phyloP scores from a whole-genome alignment of 53 echinoderm and acorn worm genomes.

The Hippasteria phrygiana region DNA sequence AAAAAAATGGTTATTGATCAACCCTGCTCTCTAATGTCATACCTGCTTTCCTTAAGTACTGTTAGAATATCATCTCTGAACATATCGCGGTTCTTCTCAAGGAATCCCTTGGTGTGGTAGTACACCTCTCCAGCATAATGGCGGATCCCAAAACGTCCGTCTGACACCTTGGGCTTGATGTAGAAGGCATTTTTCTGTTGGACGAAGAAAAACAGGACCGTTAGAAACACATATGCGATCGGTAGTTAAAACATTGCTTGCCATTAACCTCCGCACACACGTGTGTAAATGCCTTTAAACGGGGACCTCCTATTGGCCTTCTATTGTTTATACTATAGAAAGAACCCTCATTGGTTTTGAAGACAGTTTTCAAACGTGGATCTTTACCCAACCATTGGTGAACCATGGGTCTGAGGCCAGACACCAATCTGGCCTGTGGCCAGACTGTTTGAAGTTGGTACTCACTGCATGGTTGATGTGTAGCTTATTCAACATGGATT shows the following conservation, averaged over 20 bases:
- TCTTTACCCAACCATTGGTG: background rate
- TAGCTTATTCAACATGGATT: constrained; percentile 89
- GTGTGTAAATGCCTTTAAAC: no score
- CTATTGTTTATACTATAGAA: no score
- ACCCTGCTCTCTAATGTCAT: background rate
- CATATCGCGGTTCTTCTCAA: constrained; percentile 97
- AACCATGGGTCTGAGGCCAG: background rate
- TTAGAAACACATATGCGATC: background rate
- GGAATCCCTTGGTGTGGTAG: constrained; percentile 91
- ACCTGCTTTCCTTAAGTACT: constrained; percentile 97
- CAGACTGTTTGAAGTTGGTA: background rate
- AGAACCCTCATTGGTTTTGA: no score
- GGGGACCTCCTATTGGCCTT: no score
- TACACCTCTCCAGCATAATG: constrained; percentile 98
- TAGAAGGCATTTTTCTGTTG: constrained; percentile 93
- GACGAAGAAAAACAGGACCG: background rate
- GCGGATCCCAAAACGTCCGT: constrained; percentile 88
- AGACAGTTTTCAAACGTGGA: no score
- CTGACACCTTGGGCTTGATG: constrained; percentile 89
- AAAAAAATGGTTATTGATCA: no score
- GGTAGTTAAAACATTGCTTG: background rate
- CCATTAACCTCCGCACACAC: no score
- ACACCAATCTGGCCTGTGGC: no score
- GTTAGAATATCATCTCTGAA: constrained; percentile 93
- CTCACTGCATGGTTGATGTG: constrained; percentile 93